Conservation (phyloP, 2,797 vertebrate species). For the Microchirus variegatus region DNA sequence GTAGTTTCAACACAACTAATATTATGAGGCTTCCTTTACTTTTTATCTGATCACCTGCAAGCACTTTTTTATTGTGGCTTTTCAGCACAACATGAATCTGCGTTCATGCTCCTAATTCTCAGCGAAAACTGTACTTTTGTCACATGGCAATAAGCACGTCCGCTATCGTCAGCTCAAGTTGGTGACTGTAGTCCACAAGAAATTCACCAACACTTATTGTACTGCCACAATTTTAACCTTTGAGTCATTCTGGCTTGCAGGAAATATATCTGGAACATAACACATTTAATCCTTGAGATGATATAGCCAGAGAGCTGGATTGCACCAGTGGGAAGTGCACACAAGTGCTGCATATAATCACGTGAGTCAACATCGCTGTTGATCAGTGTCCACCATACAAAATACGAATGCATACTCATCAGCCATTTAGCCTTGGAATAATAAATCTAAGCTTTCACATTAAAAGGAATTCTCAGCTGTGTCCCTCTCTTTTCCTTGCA, state of each 20-base stretch:
- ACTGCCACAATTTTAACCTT: no score
- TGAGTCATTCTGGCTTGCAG: background rate
- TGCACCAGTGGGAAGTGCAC: background rate
- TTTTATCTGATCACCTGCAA: no score
- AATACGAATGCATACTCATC: background rate
- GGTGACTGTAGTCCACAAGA: no score
- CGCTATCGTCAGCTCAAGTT: no score
- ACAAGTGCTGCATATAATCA: background rate
- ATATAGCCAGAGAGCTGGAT: background rate
- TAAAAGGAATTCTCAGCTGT: conserved; percentile 1
- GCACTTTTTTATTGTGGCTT: no score
- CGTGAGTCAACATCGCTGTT: background rate
- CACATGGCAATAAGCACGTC: no score
- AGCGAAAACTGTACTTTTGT: no score
- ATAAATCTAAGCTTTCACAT: background rate
- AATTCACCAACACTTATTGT: no score
- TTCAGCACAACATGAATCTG: no score
- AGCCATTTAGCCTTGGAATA: background rate
- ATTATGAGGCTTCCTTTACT: no score
- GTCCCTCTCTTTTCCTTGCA: background rate
- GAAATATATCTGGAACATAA: background rate
- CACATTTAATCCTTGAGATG: conserved; percentile 1
- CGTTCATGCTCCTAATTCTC: no score
- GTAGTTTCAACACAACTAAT: no score
- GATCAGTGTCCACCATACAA: background rate